Conservation (phyloP, 2,797 vertebrate species). For the Nasua narica region DNA sequence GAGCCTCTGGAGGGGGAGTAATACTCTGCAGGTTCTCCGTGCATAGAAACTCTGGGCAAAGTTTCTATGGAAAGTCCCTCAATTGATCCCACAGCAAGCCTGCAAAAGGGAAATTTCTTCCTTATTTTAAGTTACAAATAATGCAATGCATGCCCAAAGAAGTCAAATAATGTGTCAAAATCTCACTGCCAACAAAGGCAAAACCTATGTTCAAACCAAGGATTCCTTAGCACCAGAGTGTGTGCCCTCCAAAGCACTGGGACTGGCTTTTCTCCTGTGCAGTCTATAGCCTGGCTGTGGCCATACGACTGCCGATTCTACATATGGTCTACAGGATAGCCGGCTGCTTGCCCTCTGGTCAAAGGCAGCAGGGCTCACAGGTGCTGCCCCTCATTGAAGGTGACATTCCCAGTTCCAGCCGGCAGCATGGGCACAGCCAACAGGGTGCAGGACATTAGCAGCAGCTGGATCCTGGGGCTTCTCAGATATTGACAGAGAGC, state of each 20-base stretch:
- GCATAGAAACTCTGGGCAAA: too few species aligned
- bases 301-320: neutral
- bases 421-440: neutral
- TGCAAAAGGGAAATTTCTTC: too few species aligned
- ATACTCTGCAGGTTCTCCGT: neutral
- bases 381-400: neutral
- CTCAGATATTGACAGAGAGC: neutral
- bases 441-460: neutral
- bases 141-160: neutral
- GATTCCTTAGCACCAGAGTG: neutral
- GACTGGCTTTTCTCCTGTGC: neutral
- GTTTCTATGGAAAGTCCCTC: neutral
- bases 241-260: too few species aligned
- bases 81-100: neutral
- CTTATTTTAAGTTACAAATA: neutral
- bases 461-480: neutral
- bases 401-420: neutral
- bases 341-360: rapidly evolving
- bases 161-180: neutral
- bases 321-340: neutral
- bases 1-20: too few species aligned
- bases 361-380: neutral
- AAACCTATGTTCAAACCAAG: neutral
- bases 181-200: neutral
- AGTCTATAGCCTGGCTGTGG: neutral